A percentile compares a stretch with the other conserved stretches of the same genome.
phyloP scores from a whole-genome alignment of 2,888 invertebrate genomes.

The Scaptomyza polygonia region DNA sequence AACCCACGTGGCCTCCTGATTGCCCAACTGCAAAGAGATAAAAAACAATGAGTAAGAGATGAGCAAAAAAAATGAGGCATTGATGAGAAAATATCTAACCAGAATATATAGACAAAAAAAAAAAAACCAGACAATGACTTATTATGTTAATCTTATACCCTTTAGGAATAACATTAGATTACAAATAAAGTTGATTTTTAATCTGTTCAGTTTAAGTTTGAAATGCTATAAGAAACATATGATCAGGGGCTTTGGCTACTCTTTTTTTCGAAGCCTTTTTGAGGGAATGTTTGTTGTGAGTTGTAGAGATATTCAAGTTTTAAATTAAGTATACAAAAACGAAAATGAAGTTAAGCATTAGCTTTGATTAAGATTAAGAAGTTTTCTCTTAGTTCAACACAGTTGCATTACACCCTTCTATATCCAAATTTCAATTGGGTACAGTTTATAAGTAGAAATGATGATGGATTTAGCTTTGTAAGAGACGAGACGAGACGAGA shows the following conservation, averaged over 20 bases:
- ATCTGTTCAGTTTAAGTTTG: not conserved
- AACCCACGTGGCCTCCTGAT: constrained; percentile 95
- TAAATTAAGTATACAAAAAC: no score
- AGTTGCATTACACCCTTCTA: not conserved
- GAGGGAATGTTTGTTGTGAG: no score
- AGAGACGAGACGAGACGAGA: not conserved
- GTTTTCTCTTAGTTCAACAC: not conserved
- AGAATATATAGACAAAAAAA: constrained; percentile 1
- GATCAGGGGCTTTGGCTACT: no score
- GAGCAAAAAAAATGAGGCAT: constrained; percentile 11
- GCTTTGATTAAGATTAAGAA: not conserved
- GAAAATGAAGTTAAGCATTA: not conserved
- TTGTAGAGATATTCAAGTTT: no score
- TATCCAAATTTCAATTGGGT: not conserved
- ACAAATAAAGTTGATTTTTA: no score
- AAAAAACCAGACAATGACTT: not conserved
- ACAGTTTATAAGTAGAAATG: constrained; percentile 8
- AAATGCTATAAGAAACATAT: no score
- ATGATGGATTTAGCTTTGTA: constrained; percentile 21
- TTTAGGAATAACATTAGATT: not conserved
- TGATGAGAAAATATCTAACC: constrained; percentile 24
- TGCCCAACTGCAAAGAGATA: constrained; percentile 87
- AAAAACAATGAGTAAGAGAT: not conserved
- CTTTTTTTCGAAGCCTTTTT: no score
- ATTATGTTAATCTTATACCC: not conserved